These are phyloP conservation scores for Orbicella faveolata DNA, from an alignment of 64 coral and sea anemone species.

Conservation along the genomic window DNA sequence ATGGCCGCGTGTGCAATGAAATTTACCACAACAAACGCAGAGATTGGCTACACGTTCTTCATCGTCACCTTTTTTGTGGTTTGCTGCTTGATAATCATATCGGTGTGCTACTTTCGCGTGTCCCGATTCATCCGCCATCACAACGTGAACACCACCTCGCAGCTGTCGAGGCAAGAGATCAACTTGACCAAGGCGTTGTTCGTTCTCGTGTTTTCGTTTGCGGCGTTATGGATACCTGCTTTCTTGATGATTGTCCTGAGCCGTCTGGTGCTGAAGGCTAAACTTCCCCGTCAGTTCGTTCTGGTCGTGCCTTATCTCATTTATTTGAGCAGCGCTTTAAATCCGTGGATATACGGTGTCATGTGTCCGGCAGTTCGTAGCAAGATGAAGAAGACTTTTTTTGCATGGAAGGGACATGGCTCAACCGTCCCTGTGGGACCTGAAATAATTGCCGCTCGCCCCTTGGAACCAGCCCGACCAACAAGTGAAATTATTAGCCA, in stretches of 20 bases:
- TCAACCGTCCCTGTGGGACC: not conserved
- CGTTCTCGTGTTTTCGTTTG: conserved; percentile 13
- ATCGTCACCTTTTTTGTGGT: not conserved
- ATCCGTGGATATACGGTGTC: conserved; percentile 15
- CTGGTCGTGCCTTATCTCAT: not conserved
- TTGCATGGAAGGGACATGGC: not conserved
- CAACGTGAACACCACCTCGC: not conserved
- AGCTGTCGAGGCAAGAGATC: not conserved
- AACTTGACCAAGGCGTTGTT: not conserved
- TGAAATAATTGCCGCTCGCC: not conserved
- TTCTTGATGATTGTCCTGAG: not conserved
- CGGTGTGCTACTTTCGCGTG: not conserved
- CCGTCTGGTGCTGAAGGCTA: not conserved
- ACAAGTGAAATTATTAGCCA: not conserved
- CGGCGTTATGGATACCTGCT: not conserved
- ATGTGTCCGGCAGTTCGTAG: conserved; percentile 8
- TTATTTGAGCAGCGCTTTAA: not conserved
- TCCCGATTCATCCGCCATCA: not conserved
- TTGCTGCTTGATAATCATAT: not conserved
- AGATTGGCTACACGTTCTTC: not conserved
- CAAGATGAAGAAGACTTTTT: conserved; percentile 15
- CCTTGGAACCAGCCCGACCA: not conserved
- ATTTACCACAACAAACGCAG: not conserved
- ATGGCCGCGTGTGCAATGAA: not conserved
- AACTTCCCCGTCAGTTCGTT: not conserved